Percentiles rank a stretch among this genome's conserved stretches.
Evolutionary conservation across 2,888 invertebrate species (phyloP).

Genomic region (Agrotis puta): DNA sequence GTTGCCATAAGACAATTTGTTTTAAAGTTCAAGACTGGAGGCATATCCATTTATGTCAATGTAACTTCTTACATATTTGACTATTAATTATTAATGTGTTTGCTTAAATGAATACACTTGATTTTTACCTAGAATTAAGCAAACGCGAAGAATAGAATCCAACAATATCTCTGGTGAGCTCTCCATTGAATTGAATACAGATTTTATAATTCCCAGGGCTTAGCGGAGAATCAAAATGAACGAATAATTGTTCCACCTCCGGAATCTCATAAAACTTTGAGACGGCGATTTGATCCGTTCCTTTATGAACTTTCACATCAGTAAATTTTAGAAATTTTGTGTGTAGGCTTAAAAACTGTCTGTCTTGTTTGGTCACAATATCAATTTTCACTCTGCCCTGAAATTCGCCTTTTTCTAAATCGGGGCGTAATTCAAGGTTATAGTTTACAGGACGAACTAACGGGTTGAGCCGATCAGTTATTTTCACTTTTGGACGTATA

Average conservation of each 20-base stretch:
- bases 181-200: slow-evolving; percentile 92
- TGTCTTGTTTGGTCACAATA: slow-evolving; percentile 80
- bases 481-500: slow-evolving; percentile 70
- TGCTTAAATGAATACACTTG: too few species aligned
- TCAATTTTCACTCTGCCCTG: slow-evolving; percentile 81
- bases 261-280: slow-evolving; percentile 77
- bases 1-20: too few species aligned
- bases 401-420: slow-evolving; percentile 78
- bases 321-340: slow-evolving; percentile 90
- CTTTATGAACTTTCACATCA: slow-evolving; percentile 77
- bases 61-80: background rate
- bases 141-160: slow-evolving; percentile 94
- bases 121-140: slow-evolving; percentile 88
- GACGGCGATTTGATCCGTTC: slow-evolving; percentile 71
- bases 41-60: too few species aligned
- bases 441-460: slow-evolving; percentile 82
- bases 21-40: too few species aligned
- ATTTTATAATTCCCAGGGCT: slow-evolving; percentile 87
- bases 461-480: slow-evolving; percentile 78
- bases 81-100: too few species aligned
- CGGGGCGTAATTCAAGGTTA: slow-evolving; percentile 78
- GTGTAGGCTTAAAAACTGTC: slow-evolving; percentile 90
- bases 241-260: slow-evolving; percentile 80
- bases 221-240: slow-evolving; percentile 76
- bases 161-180: slow-evolving; percentile 92